Evolutionary conservation across 1,140 invertebrate species (phyloP).

Genomic region (Oedothorax gibbosus): DNA sequence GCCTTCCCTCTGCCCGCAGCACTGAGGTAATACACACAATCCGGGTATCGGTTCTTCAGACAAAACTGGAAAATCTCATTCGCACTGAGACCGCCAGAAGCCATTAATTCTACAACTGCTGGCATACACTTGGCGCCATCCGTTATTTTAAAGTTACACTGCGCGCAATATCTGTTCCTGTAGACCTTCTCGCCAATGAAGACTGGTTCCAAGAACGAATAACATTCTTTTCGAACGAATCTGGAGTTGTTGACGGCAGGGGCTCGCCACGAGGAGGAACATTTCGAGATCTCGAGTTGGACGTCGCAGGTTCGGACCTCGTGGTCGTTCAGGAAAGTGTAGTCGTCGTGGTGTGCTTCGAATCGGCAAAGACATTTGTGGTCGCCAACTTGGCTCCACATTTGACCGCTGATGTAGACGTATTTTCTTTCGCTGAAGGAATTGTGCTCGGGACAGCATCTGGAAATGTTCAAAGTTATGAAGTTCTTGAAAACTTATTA

Average conservation of each 20-base stretch:
- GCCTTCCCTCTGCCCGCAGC: not conserved
- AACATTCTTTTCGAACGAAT: too few species aligned
- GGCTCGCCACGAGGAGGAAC: not conserved
- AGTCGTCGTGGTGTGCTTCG: not conserved
- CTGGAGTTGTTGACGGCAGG: not conserved
- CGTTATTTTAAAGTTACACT: not conserved
- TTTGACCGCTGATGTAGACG: not conserved
- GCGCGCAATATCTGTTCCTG: slow-evolving; percentile 12
- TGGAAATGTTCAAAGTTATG: too few species aligned
- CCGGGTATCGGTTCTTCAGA: not conserved
- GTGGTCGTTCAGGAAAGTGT: not conserved
- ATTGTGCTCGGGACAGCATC: slow-evolving; percentile 20
- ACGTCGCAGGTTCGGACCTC: not conserved
- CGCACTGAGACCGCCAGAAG: not conserved
- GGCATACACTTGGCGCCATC: not conserved
- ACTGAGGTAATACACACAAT: not conserved
- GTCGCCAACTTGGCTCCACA: not conserved
- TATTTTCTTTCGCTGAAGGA: not conserved
- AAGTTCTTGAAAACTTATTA: not conserved
- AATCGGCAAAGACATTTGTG: not conserved
- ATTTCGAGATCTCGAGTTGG: not conserved
- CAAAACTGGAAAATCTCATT: not conserved
- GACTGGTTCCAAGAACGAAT: not conserved
- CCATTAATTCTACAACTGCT: not conserved
- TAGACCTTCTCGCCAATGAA: not conserved